Evolutionary conservation across 2,797 vertebrate genomes (phyloP).

Genomic region (Urosaurus nigricauda): DNA sequence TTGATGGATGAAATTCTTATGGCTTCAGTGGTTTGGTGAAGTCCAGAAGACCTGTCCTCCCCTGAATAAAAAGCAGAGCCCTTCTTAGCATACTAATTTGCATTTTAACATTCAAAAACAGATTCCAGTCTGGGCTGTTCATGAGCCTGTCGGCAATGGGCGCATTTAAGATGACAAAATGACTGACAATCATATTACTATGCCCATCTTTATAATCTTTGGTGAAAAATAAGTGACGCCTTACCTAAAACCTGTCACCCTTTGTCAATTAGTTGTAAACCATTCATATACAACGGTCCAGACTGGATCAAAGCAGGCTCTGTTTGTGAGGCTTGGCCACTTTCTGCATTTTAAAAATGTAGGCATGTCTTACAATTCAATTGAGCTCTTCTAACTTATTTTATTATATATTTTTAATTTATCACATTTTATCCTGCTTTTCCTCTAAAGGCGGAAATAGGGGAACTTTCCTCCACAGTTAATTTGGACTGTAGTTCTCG

Average conservation of each 20-base stretch:
- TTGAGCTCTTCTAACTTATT: neutral
- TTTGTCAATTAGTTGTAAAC: conserved; percentile 32
- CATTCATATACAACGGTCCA: neutral
- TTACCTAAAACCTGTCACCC: neutral
- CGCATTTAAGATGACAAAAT: conserved; percentile 12
- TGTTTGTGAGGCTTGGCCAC: neutral
- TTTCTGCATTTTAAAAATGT: neutral
- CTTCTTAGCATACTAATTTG: neutral
- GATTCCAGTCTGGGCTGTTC: conserved; percentile 1
- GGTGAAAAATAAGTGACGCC: neutral
- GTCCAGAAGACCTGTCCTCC: neutral
- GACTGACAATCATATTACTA: conserved; percentile 1
- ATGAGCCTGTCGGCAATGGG: conserved; percentile 1
- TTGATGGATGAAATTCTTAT: neutral
- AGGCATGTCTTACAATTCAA: neutral
- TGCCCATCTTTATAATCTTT: conserved; percentile 12
- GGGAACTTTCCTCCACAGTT: no score
- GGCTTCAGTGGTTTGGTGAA: neutral
- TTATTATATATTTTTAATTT: neutral
- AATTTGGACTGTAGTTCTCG: no score
- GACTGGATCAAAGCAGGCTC: neutral
- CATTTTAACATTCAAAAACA: conserved; percentile 17
- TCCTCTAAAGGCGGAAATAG: neutral
- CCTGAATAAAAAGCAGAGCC: neutral
- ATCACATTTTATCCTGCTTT: neutral